Base-by-base conservation (phyloP, 1,140 invertebrate species). In the Bursaphelenchus mucronatus region DNA sequence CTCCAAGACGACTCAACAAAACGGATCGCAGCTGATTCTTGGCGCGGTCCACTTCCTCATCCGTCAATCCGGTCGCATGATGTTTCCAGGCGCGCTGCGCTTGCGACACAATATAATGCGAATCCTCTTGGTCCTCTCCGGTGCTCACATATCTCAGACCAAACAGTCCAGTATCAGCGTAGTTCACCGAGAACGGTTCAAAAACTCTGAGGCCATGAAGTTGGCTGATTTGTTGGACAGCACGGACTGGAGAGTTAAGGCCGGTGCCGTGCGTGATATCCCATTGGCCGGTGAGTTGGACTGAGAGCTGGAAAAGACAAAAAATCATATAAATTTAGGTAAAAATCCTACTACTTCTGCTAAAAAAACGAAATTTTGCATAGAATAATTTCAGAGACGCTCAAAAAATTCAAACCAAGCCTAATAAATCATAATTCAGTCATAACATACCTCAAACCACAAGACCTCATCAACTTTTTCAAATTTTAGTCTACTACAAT, bases 181-280 rank as follows among this genome's bases (percentile, higher is more conserved):
- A 99, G 84, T 93, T 97, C 10, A 95, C 97, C 82, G 97, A 98
- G 85, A 99, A 99, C 44, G 92, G 92, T 82, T 97, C 94, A 85
- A 92, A 99, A 78, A 90, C 92, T 82, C 97, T 91, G 17, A 80
- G 54, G 9, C 63, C 73, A 19, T 68, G 54, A 10, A 67, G 54
- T 73, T 90, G 91, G 40, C 87, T 87, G 45, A 88, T 86, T 55
- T 86, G 86, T 76, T 87, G 86, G 0, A 92, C 92, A 56, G 97
- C 84, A 61, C 84, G 86, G 11, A 89, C 92, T 30, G 91, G 89
- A 74, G 94, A 90, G 79, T 93, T 92, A 53, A 86, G 86, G 40
- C 92, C 92, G 75, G 90, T 90, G 67, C 90, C 91, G 82, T 95
- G 90, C 30, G 92, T 91, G 44, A 86, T 71, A 74, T 88, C 86